A percentile compares a stretch with the other conserved stretches of the same genome.
phyloP scores from a whole-genome alignment of 2,888 invertebrate species.

The Strigamia crassipes region DNA sequence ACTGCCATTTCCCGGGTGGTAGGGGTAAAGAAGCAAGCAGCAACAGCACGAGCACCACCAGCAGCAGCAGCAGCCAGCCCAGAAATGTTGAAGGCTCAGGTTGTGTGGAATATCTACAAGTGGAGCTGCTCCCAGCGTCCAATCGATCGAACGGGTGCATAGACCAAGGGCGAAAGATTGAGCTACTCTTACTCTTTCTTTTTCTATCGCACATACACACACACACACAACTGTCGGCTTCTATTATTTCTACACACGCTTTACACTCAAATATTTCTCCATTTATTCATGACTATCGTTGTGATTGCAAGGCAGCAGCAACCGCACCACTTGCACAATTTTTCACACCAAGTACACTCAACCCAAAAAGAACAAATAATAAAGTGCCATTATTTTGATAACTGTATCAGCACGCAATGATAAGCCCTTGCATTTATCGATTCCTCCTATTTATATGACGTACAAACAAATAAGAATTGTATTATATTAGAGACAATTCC shows the following conservation, averaged over 20 bases:
- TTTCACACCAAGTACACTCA: slow-evolving; percentile 38
- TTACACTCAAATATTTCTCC: slow-evolving; percentile 36
- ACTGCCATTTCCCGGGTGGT: background rate
- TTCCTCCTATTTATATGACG: background rate
- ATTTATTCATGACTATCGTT: slow-evolving; percentile 28
- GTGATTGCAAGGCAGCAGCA: slow-evolving; percentile 1
- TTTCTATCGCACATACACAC: background rate
- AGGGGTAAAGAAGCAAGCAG: background rate
- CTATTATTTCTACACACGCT: slow-evolving; percentile 7
- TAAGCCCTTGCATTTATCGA: slow-evolving; percentile 29
- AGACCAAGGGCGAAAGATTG: slow-evolving; percentile 37
- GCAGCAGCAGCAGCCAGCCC: slow-evolving; percentile 29
- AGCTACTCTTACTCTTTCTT: background rate
- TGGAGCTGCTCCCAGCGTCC: slow-evolving; percentile 38
- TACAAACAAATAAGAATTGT: slow-evolving; percentile 22
- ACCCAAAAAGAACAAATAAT: slow-evolving; percentile 24
- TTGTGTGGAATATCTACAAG: slow-evolving; percentile 40
- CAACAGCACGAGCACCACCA: slow-evolving; percentile 12
- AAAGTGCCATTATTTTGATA: slow-evolving; percentile 36
- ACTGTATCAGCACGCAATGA: slow-evolving; percentile 36
- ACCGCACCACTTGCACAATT: slow-evolving; percentile 32
- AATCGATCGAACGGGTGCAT: slow-evolving; percentile 39
- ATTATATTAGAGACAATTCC: background rate
- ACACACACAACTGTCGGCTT: background rate
- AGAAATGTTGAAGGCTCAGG: slow-evolving; percentile 30